Evolutionary conservation across 2,797 vertebrate genomes (phyloP).

Genomic region (Hemitrygon akajei): DNA sequence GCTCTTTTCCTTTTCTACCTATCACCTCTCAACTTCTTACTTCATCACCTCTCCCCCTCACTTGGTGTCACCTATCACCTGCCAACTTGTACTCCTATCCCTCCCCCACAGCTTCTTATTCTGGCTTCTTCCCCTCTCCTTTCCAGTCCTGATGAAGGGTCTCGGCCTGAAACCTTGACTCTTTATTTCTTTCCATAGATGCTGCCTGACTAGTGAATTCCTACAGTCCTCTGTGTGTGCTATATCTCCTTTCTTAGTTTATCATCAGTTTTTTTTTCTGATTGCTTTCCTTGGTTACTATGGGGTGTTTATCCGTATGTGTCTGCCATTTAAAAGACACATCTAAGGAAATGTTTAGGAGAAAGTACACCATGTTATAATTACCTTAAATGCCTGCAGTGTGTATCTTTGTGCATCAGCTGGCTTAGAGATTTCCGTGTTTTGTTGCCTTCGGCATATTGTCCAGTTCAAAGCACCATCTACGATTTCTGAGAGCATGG

Average conservation of each 20-base stretch:
- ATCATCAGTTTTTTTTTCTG: background rate
- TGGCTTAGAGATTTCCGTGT: background rate
- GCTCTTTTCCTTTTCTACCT: too few relatives aligned
- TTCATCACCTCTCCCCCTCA: too few relatives aligned
- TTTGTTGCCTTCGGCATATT: background rate
- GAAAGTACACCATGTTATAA: slow-evolving; percentile 3
- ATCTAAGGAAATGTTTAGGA: background rate
- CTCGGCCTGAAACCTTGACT: background rate
- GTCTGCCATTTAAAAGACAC: background rate
- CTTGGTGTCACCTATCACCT: too few relatives aligned
- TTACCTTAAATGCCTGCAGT: background rate
- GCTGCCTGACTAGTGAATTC: too few relatives aligned
- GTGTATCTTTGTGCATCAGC: background rate
- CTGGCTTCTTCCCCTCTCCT: too few relatives aligned
- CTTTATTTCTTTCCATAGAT: too few relatives aligned
- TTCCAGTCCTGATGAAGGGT: too few relatives aligned
- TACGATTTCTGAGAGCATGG: background rate
- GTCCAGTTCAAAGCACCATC: background rate
- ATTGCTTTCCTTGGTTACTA: background rate
- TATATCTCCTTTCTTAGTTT: background rate
- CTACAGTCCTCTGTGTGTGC: too few relatives aligned
- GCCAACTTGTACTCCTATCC: too few relatives aligned
- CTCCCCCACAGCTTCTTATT: too few relatives aligned
- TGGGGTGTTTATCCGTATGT: background rate
- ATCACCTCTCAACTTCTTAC: too few relatives aligned